Conservation (phyloP, 2,888 invertebrate genomes). For the Drosophila borealis region DNA sequence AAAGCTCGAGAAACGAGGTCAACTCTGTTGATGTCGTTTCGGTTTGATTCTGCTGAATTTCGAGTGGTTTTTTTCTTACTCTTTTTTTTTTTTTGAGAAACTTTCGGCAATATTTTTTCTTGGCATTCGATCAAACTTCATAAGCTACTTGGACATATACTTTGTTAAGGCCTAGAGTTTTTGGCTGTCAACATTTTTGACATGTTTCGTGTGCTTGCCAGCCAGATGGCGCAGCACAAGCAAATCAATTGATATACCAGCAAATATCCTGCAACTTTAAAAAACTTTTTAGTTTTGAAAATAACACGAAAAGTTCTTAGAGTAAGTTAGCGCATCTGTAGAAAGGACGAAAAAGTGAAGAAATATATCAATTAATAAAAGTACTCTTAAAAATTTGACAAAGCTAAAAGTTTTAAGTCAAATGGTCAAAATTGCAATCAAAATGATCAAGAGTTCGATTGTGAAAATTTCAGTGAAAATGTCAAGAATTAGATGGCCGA, state of each 20-base stretch:
- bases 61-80: constrained; percentile 19
- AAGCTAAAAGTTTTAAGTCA: too few relatives aligned
- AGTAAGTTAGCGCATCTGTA: too few relatives aligned
- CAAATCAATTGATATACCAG: constrained; percentile 1
- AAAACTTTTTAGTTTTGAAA: too few relatives aligned
- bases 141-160: not conserved
- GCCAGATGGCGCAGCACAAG: constrained; percentile 23
- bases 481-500: too few relatives aligned
- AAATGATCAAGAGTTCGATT: too few relatives aligned
- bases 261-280: not conserved
- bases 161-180: not conserved
- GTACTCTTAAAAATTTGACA: too few relatives aligned
- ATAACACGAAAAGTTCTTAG: too few relatives aligned
- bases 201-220: constrained; percentile 25
- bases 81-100: constrained; percentile 13
- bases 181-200: constrained; percentile 19
- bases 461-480: too few relatives aligned
- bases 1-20: constrained; percentile 50
- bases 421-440: too few relatives aligned
- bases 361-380: too few relatives aligned
- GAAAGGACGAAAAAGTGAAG: too few relatives aligned
- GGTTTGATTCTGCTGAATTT: constrained; percentile 37
- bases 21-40: constrained; percentile 35
- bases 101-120: constrained; percentile 28
- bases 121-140: constrained; percentile 44